Evolutionary conservation across 1,140 invertebrate species (phyloP).

Genomic region (Rhysida immarginata): DNA sequence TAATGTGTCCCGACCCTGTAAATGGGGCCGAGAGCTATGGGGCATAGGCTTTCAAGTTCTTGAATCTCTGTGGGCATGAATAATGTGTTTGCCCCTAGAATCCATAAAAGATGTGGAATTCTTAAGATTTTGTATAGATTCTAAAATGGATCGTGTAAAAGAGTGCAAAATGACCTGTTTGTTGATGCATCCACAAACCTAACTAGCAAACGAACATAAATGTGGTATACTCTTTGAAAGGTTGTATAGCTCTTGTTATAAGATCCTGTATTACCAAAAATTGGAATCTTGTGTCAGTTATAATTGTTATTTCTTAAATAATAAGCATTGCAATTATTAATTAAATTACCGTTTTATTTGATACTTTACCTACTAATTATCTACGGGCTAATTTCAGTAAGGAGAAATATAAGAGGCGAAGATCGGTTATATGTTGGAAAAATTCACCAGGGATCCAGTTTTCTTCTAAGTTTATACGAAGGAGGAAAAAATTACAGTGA

Average conservation of each 20-base stretch:
- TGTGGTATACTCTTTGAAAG: no score
- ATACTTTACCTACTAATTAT: neutral
- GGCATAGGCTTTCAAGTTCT: no score
- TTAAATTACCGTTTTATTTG: conserved; percentile 2
- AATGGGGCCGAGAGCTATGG: no score
- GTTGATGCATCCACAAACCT: no score
- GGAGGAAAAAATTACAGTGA: conserved; percentile 30
- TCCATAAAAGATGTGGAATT: no score
- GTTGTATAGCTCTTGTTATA: neutral
- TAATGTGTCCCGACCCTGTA: no score
- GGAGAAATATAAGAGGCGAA: conserved; percentile 48
- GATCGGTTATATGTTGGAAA: conserved; percentile 62
- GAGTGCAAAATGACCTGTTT: no score
- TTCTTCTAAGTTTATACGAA: conserved; percentile 33
- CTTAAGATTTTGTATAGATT: no score
- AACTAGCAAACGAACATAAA: no score
- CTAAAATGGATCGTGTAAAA: no score
- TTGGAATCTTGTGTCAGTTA: neutral
- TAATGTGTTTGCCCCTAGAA: no score
- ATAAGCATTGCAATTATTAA: neutral
- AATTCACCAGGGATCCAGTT: conserved; percentile 47
- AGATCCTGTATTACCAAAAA: neutral
- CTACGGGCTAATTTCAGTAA: conserved; percentile 20
- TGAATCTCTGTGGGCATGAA: no score
- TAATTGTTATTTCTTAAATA: neutral